phyloP scores from a whole-genome alignment of 2,797 vertebrate genomes.

The Melanotaenia maccullochi region DNA sequence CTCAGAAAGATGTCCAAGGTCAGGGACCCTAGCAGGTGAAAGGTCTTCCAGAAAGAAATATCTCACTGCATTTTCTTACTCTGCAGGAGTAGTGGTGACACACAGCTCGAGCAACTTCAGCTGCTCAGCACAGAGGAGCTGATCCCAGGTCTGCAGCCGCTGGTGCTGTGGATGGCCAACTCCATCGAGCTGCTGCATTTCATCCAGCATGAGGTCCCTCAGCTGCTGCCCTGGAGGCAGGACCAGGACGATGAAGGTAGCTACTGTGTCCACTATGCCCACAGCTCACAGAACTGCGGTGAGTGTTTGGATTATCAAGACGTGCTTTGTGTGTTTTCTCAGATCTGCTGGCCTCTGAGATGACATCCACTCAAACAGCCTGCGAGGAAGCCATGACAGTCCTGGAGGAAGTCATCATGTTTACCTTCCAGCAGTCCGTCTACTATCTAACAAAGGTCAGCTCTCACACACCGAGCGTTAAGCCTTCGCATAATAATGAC shows the following conservation, averaged over 20 bases:
- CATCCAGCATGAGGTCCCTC: constrained; percentile 83
- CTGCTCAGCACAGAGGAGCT: constrained; percentile 71
- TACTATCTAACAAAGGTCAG: constrained; percentile 88
- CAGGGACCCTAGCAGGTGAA: not conserved
- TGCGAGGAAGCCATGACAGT: constrained; percentile 88
- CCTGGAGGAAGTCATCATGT: constrained; percentile 89
- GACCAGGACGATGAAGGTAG: constrained; percentile 67
- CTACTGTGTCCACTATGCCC: not conserved
- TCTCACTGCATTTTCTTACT: not conserved
- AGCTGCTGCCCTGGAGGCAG: constrained; percentile 78
- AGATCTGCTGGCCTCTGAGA: constrained; percentile 75
- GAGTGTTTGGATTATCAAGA: not conserved
- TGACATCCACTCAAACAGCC: constrained; percentile 75
- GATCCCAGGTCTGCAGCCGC: constrained; percentile 78
- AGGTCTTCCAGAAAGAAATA: not conserved
- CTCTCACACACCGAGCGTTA: not conserved
- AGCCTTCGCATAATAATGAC: not conserved
- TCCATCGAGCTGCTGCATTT: constrained; percentile 86
- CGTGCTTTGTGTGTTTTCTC: constrained; percentile 4
- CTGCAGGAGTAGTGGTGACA: constrained; percentile 50
- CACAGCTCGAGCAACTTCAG: constrained; percentile 39
- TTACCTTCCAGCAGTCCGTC: constrained; percentile 88
- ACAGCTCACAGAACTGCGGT: not conserved
- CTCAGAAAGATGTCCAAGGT: not conserved
- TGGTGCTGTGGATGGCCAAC: constrained; percentile 87